Base-by-base conservation (phyloP, 2,113 vertebrate genomes). In the Rutilus rutilus region DNA sequence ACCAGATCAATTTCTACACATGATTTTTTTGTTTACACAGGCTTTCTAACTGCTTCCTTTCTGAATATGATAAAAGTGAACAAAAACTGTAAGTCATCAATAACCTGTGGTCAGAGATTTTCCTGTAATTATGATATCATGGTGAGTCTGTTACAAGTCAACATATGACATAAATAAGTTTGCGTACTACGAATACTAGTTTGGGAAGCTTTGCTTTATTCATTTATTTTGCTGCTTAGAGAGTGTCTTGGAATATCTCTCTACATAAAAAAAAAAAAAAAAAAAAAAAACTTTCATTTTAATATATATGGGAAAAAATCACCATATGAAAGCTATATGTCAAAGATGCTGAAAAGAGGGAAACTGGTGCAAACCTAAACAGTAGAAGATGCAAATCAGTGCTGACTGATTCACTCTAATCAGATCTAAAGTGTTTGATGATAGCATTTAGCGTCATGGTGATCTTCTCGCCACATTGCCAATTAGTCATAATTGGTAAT, bases 401-500 rank as follows among this genome's bases (percentile, higher is more conserved):
- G 27, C n/a, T 19, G 60, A 67, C 73, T 23, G 11, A 9, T 11
- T 25, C 59, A 47, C n/a, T 47, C 54, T 52, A 36, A 45, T 83
- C 39, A 84, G 82, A 87, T 36, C 0, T 81, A 80, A 87, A 91
- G 87, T 83, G 90, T 84, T 67, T 88, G 86, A 85, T 90, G 65
- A 85, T 90, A 86, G 8, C 69, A 86, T 90, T 91, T 88, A 52
- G 64, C 30, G 85, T 79, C 82, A 15, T 85, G 90, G 85, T 88
- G 87, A 92, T 91, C 92, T 92, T 75, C 36, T 91, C 89, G 85
- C 88, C 17, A 2, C 57, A 79, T 85, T 91, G 90, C 85, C 91
- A 88, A 87, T 94, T 91, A 91, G 75, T 67, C 87, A 88, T 77
- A 86, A 89, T 89, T 87, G 90, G 88, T 86, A 91, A 93, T 91